These are phyloP conservation scores for Tetrao urogallus DNA, from an alignment of 2,113 vertebrate species.

Conservation along the genomic window DNA sequence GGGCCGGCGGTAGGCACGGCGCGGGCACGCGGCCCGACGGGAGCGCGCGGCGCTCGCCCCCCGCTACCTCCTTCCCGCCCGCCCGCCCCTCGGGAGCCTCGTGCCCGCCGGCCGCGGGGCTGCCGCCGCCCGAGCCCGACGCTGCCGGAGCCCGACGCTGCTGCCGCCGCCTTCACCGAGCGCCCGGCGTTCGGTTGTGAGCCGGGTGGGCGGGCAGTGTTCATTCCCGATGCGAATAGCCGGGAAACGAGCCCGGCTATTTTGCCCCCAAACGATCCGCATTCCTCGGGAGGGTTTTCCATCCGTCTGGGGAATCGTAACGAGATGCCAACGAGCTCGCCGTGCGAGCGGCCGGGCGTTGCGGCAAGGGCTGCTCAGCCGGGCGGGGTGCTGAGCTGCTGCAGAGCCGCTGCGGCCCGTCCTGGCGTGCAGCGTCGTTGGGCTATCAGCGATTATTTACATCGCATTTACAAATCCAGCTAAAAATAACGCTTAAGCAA, in stretches of 20 bases:
- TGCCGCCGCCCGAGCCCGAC: background rate
- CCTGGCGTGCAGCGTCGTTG: background rate
- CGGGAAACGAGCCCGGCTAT: slow-evolving; percentile 35
- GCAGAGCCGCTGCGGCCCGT: background rate
- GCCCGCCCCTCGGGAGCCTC: no score
- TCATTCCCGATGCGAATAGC: slow-evolving; percentile 52
- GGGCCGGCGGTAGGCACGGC: no score
- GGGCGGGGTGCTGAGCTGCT: background rate
- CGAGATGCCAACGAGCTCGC: slow-evolving; percentile 35
- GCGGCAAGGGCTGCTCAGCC: background rate
- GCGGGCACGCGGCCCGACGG: no score
- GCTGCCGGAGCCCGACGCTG: background rate
- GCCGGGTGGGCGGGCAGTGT: slow-evolving; percentile 12
- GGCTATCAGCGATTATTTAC: background rate
- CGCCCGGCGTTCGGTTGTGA: slow-evolving; percentile 15
- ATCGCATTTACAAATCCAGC: background rate
- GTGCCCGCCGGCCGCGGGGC: no score
- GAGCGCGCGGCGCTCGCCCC: no score
- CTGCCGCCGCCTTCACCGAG: slow-evolving; percentile 12
- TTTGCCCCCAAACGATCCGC: slow-evolving; percentile 46
- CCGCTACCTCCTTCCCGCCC: no score
- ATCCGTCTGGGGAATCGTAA: slow-evolving; percentile 17
- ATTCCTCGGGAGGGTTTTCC: slow-evolving; percentile 48
- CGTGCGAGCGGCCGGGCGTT: slow-evolving; percentile 36
- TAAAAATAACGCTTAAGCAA: background rate